phyloP scores from a whole-genome alignment of 2,888 invertebrate genomes.

The Chrysolina haemoptera region DNA sequence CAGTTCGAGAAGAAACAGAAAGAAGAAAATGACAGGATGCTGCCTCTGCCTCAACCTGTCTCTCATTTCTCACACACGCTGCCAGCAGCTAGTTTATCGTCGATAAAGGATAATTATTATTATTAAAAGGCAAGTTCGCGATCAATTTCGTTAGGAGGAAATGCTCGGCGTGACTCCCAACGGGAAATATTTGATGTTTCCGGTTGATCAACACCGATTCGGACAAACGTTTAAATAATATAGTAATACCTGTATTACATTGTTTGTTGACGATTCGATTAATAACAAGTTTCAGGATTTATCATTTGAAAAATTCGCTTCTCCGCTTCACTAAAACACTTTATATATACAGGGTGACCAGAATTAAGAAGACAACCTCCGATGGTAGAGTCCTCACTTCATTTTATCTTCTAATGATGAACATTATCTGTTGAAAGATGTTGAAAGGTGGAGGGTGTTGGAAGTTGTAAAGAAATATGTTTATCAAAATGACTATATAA shows the following conservation, averaged over 20 bases:
- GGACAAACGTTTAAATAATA: background rate
- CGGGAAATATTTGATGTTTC: conserved; percentile 41
- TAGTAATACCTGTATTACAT: conserved; percentile 19
- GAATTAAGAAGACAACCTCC: no score
- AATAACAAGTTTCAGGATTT: background rate
- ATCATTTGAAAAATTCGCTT: no score
- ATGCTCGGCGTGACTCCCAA: conserved; percentile 32
- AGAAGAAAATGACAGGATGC: conserved; percentile 38
- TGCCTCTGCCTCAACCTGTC: conserved; percentile 44
- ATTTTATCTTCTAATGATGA: no score
- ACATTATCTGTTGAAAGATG: no score
- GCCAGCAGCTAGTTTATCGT: conserved; percentile 43
- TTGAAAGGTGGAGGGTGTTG: no score
- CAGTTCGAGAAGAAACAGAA: conserved; percentile 18
- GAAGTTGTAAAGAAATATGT: no score
- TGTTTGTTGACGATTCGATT: conserved; percentile 23
- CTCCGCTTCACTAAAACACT: no score
- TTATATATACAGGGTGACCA: no score
- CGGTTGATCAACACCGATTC: conserved; percentile 33
- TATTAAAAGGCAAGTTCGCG: conserved; percentile 40
- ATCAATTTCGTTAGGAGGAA: conserved; percentile 41
- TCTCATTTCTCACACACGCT: conserved; percentile 48
- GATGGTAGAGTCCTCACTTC: no score
- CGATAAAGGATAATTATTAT: conserved; percentile 48
- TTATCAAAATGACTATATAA: no score